Conservation (phyloP, 1,140 invertebrate species). For the Cydia fagiglandana region DNA sequence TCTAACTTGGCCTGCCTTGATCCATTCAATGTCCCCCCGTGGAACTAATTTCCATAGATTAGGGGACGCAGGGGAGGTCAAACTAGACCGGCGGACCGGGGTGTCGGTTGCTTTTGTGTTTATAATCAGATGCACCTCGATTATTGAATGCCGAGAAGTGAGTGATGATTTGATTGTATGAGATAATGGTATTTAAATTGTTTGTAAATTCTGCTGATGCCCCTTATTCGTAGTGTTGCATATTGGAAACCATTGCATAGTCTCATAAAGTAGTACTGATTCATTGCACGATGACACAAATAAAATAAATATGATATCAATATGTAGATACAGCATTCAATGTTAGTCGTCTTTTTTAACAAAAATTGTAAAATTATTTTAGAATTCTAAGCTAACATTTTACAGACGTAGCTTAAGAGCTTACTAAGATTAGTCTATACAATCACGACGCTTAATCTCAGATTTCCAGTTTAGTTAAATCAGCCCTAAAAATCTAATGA, state of each 20-base stretch:
- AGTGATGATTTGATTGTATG: slow-evolving; percentile 28
- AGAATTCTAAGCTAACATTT: no score
- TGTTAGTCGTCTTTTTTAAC: no score
- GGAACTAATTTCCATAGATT: slow-evolving; percentile 50
- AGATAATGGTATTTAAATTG: slow-evolving; percentile 23
- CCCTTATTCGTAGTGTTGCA: neutral
- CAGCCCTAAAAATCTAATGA: neutral
- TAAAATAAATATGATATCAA: no score
- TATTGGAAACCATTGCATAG: neutral
- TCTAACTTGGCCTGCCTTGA: slow-evolving; percentile 50
- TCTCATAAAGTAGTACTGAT: no score
- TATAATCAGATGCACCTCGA: slow-evolving; percentile 49
- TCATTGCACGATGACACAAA: no score
- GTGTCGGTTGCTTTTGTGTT: slow-evolving; percentile 45
- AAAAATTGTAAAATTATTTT: no score
- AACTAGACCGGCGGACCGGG: slow-evolving; percentile 37
- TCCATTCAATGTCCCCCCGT: slow-evolving; percentile 53
- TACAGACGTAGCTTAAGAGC: neutral
- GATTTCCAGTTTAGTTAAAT: neutral
- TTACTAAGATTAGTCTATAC: neutral
- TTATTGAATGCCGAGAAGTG: slow-evolving; percentile 41
- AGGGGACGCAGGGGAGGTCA: slow-evolving; percentile 42
- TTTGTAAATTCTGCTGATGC: neutral
- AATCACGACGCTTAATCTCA: neutral
- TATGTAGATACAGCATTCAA: no score